Conservation (phyloP, 1,140 invertebrate genomes). For the Drosophila sp. region DNA sequence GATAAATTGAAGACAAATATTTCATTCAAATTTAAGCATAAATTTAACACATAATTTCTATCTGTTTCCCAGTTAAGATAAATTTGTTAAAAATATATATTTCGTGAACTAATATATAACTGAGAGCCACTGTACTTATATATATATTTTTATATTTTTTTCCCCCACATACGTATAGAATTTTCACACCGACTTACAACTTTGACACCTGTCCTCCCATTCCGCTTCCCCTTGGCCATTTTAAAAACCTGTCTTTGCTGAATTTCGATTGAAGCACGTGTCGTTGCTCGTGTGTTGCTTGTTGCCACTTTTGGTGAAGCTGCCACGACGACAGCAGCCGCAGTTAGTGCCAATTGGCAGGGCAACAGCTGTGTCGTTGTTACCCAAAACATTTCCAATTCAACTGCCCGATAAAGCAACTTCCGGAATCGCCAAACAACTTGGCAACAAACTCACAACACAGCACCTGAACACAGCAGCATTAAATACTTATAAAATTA, state of each 20-base stretch:
- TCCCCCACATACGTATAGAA: constrained; percentile 6
- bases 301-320: constrained; percentile 20
- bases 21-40: too few relatives aligned
- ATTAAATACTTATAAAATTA: neutral
- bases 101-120: too few relatives aligned
- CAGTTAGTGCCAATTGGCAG: neutral
- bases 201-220: constrained; percentile 13
- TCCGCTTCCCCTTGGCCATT: neutral
- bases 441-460: constrained; percentile 6
- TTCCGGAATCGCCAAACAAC: constrained; percentile 15
- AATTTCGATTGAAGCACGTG: constrained; percentile 58
- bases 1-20: too few relatives aligned
- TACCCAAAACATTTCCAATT: neutral
- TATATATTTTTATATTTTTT: too few relatives aligned
- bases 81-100: too few relatives aligned
- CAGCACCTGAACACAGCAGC: neutral
- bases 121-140: too few relatives aligned
- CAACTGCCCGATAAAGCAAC: neutral
- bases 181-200: constrained; percentile 53
- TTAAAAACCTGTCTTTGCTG: constrained; percentile 17
- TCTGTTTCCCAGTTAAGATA: too few relatives aligned
- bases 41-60: too few relatives aligned
- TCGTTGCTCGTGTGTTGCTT: constrained; percentile 49
- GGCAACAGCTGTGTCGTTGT: constrained; percentile 2
- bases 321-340: neutral